Conservation (phyloP, 2,113 vertebrate genomes). For the Rynchops niger region DNA sequence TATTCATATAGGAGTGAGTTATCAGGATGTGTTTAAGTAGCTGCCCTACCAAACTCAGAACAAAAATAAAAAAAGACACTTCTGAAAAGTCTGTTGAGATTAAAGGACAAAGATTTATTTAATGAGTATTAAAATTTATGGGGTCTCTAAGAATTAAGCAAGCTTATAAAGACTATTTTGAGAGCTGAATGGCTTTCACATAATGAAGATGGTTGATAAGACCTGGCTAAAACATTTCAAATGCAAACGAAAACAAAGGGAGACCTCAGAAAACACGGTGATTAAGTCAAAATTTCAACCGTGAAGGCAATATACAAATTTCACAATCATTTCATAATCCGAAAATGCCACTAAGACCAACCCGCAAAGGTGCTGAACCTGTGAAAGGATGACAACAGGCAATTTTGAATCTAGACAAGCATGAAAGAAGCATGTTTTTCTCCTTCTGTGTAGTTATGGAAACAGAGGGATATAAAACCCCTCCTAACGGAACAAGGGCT, state of each 20-base stretch:
- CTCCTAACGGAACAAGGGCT: slow-evolving; percentile 55
- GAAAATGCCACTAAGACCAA: slow-evolving; percentile 13
- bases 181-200: slow-evolving; percentile 37
- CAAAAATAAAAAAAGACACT: background rate
- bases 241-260: background rate
- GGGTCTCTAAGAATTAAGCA: slow-evolving; percentile 31
- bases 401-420: slow-evolving; percentile 67
- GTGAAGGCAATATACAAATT: slow-evolving; percentile 36
- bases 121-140: slow-evolving; percentile 34
- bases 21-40: background rate
- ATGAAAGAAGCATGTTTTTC: slow-evolving; percentile 67
- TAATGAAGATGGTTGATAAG: slow-evolving; percentile 47
- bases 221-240: slow-evolving; percentile 36
- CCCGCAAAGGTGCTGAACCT: slow-evolving; percentile 47
- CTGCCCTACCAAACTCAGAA: background rate
- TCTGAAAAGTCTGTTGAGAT: slow-evolving; percentile 21
- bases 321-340: slow-evolving; percentile 9
- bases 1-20: slow-evolving; percentile 17
- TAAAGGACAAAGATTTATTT: slow-evolving; percentile 45
- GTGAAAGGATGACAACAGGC: slow-evolving; percentile 61
- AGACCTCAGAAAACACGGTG: background rate
- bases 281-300: slow-evolving; percentile 39
- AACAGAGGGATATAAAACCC: slow-evolving; percentile 62
- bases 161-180: slow-evolving; percentile 19
- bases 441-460: slow-evolving; percentile 70